A percentile compares a stretch with the other conserved stretches of the same genome.
These are phyloP conservation scores for Cyanocitta stelleri DNA, from an alignment of 2,113 vertebrate species.

Conservation along the genomic window DNA sequence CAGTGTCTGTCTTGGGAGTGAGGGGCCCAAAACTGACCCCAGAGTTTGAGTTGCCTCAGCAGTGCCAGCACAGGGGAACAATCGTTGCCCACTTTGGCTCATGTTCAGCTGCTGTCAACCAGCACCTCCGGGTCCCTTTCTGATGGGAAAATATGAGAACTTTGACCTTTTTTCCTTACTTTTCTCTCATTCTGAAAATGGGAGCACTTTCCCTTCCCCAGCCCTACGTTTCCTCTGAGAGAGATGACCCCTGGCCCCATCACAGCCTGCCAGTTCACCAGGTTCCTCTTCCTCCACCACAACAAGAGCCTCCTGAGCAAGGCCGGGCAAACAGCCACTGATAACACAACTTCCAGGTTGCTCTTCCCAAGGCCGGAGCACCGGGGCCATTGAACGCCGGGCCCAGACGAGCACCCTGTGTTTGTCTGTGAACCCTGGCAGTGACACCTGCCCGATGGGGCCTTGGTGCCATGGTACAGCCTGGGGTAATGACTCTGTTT, in stretches of 20 bases:
- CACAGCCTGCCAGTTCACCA: accelerated
- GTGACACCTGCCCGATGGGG: slow-evolving; percentile 57
- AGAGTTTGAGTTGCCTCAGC: neutral
- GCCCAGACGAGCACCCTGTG: neutral
- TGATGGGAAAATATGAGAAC: accelerated
- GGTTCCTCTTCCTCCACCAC: neutral
- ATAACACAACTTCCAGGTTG: slow-evolving; percentile 74
- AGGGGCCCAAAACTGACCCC: neutral
- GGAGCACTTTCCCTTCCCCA: neutral
- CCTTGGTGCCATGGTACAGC: slow-evolving; percentile 92
- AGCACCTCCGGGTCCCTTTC: neutral
- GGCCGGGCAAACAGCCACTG: slow-evolving; percentile 56
- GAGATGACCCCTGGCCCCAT: accelerated
- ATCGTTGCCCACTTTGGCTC: neutral
- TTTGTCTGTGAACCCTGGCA: slow-evolving; percentile 50
- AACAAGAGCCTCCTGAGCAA: slow-evolving; percentile 10
- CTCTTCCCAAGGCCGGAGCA: slow-evolving; percentile 50
- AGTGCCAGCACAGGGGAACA: neutral
- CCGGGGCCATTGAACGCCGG: neutral
- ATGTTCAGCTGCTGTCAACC: neutral
- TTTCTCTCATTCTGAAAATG: neutral
- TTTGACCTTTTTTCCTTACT: neutral
- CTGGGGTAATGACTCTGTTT: slow-evolving; percentile 85
- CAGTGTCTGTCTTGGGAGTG: accelerated
- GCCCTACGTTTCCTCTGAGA: accelerated